Conservation (phyloP, 1,140 invertebrate genomes). For the Branchinecta lynchi region DNA sequence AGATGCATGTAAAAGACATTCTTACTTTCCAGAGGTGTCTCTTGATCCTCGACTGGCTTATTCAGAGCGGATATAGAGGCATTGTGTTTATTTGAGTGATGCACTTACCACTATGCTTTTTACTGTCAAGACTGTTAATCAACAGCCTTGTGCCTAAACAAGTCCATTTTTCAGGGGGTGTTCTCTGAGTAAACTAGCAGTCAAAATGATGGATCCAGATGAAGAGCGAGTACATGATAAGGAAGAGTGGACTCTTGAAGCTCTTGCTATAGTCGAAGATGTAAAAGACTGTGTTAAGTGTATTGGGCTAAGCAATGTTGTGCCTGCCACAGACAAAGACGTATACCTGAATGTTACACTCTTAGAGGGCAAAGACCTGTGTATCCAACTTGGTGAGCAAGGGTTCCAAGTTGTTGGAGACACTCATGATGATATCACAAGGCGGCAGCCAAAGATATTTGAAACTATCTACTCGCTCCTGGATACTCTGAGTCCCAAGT, state of each 20-base stretch:
- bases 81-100: too few species aligned
- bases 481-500: neutral
- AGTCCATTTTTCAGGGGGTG: too few species aligned
- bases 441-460: neutral
- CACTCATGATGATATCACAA: neutral
- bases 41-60: too few species aligned
- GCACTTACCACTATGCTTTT: too few species aligned
- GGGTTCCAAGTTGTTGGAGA: neutral
- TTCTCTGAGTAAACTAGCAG: too few species aligned
- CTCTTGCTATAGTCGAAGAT: constrained; percentile 3
- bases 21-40: too few species aligned
- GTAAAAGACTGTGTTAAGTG: constrained; percentile 2
- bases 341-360: neutral
- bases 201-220: neutral
- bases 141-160: too few species aligned
- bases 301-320: neutral
- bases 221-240: neutral
- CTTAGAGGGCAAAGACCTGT: neutral
- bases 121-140: too few species aligned
- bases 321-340: neutral
- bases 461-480: neutral
- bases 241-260: neutral
- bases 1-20: too few species aligned
- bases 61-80: too few species aligned
- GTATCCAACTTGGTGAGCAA: neutral